Percentiles rank a stretch among this genome's conserved stretches.
phyloP scores from a whole-genome alignment of 2,888 invertebrate genomes.

The Pachymerium ferrugineum region DNA sequence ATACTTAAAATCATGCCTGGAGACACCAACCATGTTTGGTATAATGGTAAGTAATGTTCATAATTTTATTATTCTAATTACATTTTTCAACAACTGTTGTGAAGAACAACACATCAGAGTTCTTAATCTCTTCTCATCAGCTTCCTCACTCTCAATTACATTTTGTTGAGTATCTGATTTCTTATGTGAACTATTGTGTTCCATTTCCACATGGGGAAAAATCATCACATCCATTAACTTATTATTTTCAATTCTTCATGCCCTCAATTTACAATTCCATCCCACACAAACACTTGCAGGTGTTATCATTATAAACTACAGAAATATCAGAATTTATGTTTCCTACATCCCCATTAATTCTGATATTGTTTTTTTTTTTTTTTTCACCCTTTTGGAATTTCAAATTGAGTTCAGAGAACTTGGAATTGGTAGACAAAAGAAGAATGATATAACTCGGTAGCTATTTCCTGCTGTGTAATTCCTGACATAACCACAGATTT shows the following conservation, averaged over 20 bases:
- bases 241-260: neutral
- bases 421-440: too few relatives aligned
- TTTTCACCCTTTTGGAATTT: too few relatives aligned
- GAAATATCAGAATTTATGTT: too few relatives aligned
- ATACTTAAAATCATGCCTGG: constrained; percentile 12
- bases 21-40: constrained; percentile 21
- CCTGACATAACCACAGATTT: neutral
- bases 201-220: neutral
- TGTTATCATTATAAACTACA: neutral
- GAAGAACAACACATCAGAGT: too few relatives aligned
- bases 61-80: neutral
- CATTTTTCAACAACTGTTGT: too few relatives aligned
- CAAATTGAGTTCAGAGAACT: too few relatives aligned
- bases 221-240: constrained; percentile 6
- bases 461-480: constrained; percentile 6
- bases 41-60: constrained; percentile 12
- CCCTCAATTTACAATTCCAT: neutral
- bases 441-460: neutral
- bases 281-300: constrained; percentile 8
- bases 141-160: too few relatives aligned
- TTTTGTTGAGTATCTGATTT: too few relatives aligned
- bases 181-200: neutral
- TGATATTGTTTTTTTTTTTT: too few relatives aligned
- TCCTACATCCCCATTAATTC: too few relatives aligned
- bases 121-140: too few relatives aligned